phyloP scores from a whole-genome alignment of 2,888 invertebrate species.

The Leucania comma region DNA sequence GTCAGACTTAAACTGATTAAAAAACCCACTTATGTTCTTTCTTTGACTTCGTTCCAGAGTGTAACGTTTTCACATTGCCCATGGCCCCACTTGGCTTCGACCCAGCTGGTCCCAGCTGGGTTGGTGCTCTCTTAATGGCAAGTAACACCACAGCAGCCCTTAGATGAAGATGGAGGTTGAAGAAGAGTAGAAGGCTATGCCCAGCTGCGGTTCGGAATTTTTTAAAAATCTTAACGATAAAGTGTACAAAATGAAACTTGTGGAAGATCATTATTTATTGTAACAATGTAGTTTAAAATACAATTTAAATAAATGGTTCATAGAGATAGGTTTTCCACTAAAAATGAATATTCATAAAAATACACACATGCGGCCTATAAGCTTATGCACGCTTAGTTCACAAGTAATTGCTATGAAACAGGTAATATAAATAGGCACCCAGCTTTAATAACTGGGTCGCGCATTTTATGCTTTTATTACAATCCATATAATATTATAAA shows the following conservation, averaged over 20 bases:
- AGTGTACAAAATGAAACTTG: no score
- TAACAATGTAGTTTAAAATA: no score
- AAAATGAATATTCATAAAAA: not conserved
- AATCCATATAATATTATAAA: not conserved
- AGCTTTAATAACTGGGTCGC: slow-evolving; percentile 3
- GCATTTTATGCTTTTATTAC: not conserved
- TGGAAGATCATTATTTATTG: no score
- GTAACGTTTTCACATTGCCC: no score
- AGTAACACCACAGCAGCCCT: not conserved
- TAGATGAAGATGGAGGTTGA: not conserved
- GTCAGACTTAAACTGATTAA: no score
- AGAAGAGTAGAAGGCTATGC: no score
- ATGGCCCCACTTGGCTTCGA: no score
- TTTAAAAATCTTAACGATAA: no score
- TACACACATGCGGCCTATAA: slow-evolving; percentile 2
- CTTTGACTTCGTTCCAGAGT: no score
- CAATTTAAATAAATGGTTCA: not conserved
- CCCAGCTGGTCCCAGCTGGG: no score
- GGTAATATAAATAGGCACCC: slow-evolving; percentile 17
- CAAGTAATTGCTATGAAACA: slow-evolving; percentile 27
- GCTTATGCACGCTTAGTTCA: slow-evolving; percentile 10
- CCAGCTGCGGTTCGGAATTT: no score
- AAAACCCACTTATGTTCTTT: no score
- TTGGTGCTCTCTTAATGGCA: not conserved
- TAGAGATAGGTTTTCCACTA: not conserved